Evolutionary conservation across 2,888 invertebrate genomes (phyloP), one percentile per base, ranked within the genome.

Genomic region (Gymnoscelis rufifasciata): DNA sequence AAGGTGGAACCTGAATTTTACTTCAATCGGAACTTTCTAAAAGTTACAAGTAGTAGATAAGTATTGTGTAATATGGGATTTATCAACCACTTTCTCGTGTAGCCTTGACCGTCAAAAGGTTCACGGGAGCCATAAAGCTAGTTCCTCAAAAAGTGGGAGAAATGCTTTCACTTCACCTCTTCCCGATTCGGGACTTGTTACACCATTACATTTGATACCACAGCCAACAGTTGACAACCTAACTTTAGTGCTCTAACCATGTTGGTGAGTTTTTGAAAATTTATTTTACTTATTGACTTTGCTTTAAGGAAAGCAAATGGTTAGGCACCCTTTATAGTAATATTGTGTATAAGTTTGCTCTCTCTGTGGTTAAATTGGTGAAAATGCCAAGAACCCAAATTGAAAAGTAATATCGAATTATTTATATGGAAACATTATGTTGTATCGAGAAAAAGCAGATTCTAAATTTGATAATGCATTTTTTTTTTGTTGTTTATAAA

Each of bases 151-250:
- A 40, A 58, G 59, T 64, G 56, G 68, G 72, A 70, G 74, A 74
- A 70, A 74, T 70, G 58, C 64, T 68, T 67, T 70, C 71, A 60
- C 59, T 67, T 70, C 71, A 60, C 59, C 27, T 47, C 30, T 46
- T 37, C 40, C 24, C 28, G 11, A 42, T 44, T 26, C 13, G 41
- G 47, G 35, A 35, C 3, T 19, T 15, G n/a, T 19, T 11, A 26
- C 47, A 55, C 49, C 45, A 5, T 31, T 44, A 36, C 30, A 27
- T 48, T 46, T 14, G 31, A 2, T 33, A 42, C 43, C 40, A 39
- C 23, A 40, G 15, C 38, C 48, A 49, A n/a, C n/a, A 38, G 47
- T 38, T 42, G 19, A 19, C 19, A 19, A 50, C 45, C 46, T 26
- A 24, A 31, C 23, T 36, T 26, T 12, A 26, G 42, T 35, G 50